A percentile compares a stretch with the other conserved stretches of the same genome.
These are phyloP conservation scores for Teleiodes luculella DNA, from an alignment of 2,888 invertebrate genomes.

Conservation along the genomic window DNA sequence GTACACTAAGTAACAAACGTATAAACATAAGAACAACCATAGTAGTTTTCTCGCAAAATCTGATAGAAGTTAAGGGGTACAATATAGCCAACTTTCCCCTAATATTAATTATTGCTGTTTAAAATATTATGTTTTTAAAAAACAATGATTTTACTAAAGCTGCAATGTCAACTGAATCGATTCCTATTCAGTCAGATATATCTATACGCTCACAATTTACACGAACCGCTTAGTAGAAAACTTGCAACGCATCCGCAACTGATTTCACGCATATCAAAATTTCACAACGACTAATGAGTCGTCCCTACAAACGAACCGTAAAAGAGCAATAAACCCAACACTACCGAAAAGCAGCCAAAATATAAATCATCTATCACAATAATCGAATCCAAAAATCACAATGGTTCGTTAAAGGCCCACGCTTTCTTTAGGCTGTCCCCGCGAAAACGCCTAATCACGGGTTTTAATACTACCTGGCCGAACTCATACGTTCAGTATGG, in stretches of 20 bases:
- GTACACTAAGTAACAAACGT: too few relatives aligned
- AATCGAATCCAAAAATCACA: constrained; percentile 72
- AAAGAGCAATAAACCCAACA: constrained; percentile 37
- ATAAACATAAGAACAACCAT: too few relatives aligned
- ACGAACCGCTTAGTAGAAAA: constrained; percentile 11
- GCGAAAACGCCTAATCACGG: constrained; percentile 66
- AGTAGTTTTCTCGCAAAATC: too few relatives aligned
- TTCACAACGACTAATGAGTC: constrained; percentile 20
- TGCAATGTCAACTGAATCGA: too few relatives aligned
- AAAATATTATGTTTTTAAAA: too few relatives aligned
- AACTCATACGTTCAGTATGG: constrained; percentile 35
- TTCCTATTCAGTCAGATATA: too few relatives aligned
- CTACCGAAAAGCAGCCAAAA: constrained; percentile 19
- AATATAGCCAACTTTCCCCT: too few relatives aligned
- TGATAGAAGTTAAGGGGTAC: too few relatives aligned
- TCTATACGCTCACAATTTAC: too few relatives aligned
- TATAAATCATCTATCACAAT: constrained; percentile 65
- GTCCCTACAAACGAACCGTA: constrained; percentile 28
- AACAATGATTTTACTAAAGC: too few relatives aligned
- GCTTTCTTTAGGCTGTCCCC: constrained; percentile 41
- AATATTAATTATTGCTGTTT: too few relatives aligned
- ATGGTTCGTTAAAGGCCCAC: constrained; percentile 69
- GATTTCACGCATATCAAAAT: constrained; percentile 33
- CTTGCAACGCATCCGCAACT: constrained; percentile 31
- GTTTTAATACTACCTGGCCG: constrained; percentile 58